phyloP scores from a whole-genome alignment of 2,888 invertebrate species.

The Leptura quadrifasciata region DNA sequence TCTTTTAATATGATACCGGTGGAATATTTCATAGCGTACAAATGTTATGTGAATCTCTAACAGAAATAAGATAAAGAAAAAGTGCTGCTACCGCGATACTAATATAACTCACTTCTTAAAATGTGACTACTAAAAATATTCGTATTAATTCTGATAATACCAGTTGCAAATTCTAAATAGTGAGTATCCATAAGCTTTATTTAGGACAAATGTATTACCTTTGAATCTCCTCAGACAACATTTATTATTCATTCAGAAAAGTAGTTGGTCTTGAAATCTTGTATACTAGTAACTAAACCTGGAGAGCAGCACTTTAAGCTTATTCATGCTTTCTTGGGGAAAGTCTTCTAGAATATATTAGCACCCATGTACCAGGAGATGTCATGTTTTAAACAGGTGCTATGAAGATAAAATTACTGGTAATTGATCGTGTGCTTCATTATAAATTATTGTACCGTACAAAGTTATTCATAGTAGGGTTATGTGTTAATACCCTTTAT shows the following conservation, averaged over 20 bases:
- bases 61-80: too few relatives aligned
- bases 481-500: too few relatives aligned
- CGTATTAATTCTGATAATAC: background rate
- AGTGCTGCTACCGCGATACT: too few relatives aligned
- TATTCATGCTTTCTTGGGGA: slow-evolving; percentile 37
- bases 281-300: slow-evolving; percentile 48
- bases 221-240: slow-evolving; percentile 43
- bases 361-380: background rate
- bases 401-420: too few relatives aligned
- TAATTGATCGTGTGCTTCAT: too few relatives aligned
- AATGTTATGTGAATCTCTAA: too few relatives aligned
- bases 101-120: too few relatives aligned
- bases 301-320: slow-evolving; percentile 42
- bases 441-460: too few relatives aligned
- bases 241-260: slow-evolving; percentile 56
- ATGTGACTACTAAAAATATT: background rate
- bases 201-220: background rate
- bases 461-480: too few relatives aligned
- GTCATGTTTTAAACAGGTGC: too few relatives aligned
- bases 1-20: too few relatives aligned
- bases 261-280: slow-evolving; percentile 50
- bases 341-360: background rate
- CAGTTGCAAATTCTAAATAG: background rate
- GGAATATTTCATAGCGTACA: too few relatives aligned
- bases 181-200: background rate